Base-by-base conservation (phyloP, 2,113 vertebrate species). In the Orcinus orca region DNA sequence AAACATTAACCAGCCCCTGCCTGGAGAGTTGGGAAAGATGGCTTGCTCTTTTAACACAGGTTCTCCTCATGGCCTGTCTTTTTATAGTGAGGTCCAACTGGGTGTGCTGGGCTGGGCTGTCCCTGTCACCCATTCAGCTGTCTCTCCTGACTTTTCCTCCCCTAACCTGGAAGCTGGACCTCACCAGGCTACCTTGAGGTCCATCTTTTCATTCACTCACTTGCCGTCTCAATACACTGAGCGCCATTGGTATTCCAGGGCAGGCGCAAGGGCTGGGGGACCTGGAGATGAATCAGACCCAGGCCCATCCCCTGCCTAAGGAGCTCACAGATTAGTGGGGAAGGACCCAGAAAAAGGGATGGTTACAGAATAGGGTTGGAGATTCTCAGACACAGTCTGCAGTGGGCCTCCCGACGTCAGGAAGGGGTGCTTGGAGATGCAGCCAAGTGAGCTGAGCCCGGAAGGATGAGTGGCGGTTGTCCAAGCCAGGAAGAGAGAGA, bases 11-110 rank as follows among this genome's bases (percentile, higher is more conserved):
- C 9, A 36, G 36, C 58, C 47, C 29, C 58, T 50, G 50, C 67
- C 33, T 53, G 80, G 10, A 44, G 23, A 26, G 10, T 31, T 38
- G 18, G 50, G 50, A 23, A 36, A 53, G n/a, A 41, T 5, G 5
- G 2, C 21, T 0, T 0, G 2, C 25, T 47, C 10, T 1, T 55
- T 36, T 4, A 41, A 33, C 26, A 25, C 23, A 50, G 8, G 8
- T 74, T 68, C 23, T 38, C 26, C 67, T 94, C 26, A 3, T 23
- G 53, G 7, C 12, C 21, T 7, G 6, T 77, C 12, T 50, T 76
- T 82, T n/a, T 15, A 33, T 4, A 12, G 38, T 9, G 31, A 44
- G 38, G 38, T 29, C 76, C 82, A 26, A 11, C 12, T 15, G 3
- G 53, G 47, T 31, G 21, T 21, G 29, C 41, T n/a, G 13, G 7